Conservation (phyloP, 2,797 vertebrate genomes). For the Amniataba percoides region DNA sequence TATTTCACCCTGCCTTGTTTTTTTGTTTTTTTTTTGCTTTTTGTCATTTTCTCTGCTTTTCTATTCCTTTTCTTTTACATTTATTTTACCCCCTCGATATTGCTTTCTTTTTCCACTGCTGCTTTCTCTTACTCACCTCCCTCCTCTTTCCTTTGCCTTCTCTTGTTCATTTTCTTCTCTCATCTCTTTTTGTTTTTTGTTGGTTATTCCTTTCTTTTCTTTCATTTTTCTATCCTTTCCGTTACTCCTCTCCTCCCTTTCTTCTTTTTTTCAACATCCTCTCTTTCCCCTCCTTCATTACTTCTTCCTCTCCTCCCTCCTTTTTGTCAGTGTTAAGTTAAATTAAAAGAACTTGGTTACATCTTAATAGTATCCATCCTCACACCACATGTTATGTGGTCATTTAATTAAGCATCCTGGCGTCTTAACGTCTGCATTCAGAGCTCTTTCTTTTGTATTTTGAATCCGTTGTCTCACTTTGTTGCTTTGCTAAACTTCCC, state of each 20-base stretch:
- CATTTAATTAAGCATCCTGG: slow-evolving; percentile 30
- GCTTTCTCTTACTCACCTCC: background rate
- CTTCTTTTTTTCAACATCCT: no score
- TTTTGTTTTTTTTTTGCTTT: background rate
- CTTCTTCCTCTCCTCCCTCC: background rate
- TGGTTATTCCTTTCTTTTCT: background rate
- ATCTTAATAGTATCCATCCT: background rate
- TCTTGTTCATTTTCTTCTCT: background rate
- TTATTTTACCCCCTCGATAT: background rate
- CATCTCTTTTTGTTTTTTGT: no score
- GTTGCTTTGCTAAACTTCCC: slow-evolving; percentile 16
- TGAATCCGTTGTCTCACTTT: slow-evolving; percentile 15
- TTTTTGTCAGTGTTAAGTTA: background rate
- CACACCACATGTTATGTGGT: background rate
- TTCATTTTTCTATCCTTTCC: background rate
- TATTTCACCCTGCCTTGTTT: slow-evolving; percentile 3
- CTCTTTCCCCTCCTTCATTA: background rate
- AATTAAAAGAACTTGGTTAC: slow-evolving; percentile 30
- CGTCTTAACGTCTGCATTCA: slow-evolving; percentile 3
- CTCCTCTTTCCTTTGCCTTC: background rate
- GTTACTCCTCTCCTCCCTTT: background rate
- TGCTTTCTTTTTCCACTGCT: background rate
- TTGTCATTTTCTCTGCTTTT: background rate
- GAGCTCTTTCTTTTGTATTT: slow-evolving; percentile 32
- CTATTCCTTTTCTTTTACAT: background rate